Percentiles rank a stretch among this genome's conserved stretches.
Conservation (phyloP, 2,888 invertebrate species). For the Patella pellucida region DNA sequence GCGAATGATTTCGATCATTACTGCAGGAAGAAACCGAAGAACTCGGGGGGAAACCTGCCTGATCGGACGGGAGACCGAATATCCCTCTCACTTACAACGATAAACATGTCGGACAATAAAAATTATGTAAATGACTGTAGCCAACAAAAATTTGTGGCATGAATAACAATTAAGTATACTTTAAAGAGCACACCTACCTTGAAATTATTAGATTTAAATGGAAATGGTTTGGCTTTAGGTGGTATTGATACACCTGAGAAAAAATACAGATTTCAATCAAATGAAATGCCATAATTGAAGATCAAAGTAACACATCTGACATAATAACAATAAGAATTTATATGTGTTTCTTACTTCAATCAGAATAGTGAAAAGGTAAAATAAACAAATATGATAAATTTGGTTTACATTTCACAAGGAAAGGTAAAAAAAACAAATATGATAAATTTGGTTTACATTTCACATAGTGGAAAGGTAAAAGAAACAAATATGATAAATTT, state of each 20-base stretch:
- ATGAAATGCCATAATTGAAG: not conserved
- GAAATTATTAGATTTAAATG: not conserved
- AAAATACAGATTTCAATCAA: no score
- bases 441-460: no score
- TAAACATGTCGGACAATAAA: no score
- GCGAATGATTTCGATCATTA: no score
- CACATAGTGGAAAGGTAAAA: conserved; percentile 1
- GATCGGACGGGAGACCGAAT: no score
- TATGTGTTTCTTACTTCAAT: not conserved
- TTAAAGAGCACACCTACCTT: not conserved
- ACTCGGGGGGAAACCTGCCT: no score
- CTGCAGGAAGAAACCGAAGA: no score
- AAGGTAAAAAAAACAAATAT: not conserved
- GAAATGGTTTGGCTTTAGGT: not conserved
- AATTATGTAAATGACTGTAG: no score
- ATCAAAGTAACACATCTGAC: not conserved
- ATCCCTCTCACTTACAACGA: no score
- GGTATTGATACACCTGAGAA: not conserved
- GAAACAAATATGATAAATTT: not conserved
- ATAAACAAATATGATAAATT: not conserved
- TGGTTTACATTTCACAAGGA: no score
- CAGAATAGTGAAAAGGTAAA: not conserved
- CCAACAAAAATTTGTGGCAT: no score
- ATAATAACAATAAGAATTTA: not conserved
- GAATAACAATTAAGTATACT: no score